phyloP scores from a whole-genome alignment of 2,888 invertebrate species.

The Mythimna impura region DNA sequence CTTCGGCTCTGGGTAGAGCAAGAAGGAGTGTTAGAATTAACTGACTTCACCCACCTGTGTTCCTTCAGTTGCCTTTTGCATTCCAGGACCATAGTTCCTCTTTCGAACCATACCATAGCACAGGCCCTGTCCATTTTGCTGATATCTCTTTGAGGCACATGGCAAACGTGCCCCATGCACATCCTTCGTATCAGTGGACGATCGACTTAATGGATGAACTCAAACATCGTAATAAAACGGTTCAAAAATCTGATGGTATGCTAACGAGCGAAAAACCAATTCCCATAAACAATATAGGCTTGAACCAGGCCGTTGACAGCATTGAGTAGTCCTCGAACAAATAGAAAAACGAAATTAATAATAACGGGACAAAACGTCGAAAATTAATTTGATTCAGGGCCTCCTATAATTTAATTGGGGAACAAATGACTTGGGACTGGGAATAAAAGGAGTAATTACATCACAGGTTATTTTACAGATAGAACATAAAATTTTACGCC shows the following conservation, averaged over 20 bases:
- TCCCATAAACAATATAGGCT: constrained; percentile 40
- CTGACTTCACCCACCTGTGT: too few species aligned
- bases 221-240: neutral
- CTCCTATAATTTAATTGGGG: constrained; percentile 31
- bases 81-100: too few species aligned
- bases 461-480: constrained; percentile 7
- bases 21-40: too few species aligned
- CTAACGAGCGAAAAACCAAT: constrained; percentile 44
- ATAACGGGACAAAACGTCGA: constrained; percentile 39
- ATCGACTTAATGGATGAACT: neutral
- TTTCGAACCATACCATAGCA: too few species aligned
- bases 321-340: constrained; percentile 31
- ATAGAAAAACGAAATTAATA: constrained; percentile 53
- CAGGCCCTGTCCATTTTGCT: too few species aligned
- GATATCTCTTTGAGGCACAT: too few species aligned
- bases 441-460: constrained; percentile 5
- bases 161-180: neutral
- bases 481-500: neutral
- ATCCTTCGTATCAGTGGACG: neutral
- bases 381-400: constrained; percentile 45
- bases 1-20: too few species aligned
- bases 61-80: too few species aligned
- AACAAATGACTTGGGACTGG: constrained; percentile 12
- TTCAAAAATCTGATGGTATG: neutral
- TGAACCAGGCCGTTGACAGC: constrained; percentile 30